A percentile compares a stretch with the other conserved stretches of the same genome.
Evolutionary conservation across 2,888 invertebrate species (phyloP).

Genomic region (Lycocerus yunnanus): DNA sequence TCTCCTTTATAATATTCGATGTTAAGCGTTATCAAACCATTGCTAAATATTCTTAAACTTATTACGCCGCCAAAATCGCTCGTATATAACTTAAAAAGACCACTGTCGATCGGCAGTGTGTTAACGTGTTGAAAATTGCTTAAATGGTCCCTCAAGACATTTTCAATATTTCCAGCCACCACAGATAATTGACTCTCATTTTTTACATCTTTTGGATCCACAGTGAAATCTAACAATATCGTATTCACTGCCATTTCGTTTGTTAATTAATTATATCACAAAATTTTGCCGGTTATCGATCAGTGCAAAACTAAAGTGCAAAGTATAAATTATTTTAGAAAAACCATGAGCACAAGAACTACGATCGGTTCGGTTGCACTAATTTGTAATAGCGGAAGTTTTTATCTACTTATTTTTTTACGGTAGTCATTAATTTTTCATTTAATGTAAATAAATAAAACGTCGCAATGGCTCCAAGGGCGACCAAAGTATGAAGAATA

Average conservation of each 20-base stretch:
- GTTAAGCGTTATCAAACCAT: constrained; percentile 79
- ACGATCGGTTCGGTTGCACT: neutral
- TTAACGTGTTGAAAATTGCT: constrained; percentile 71
- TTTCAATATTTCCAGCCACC: constrained; percentile 70
- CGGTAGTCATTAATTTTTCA: no score
- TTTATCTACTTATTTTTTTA: no score
- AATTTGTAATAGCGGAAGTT: neutral
- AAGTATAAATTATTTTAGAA: neutral
- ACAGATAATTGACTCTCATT: constrained; percentile 69
- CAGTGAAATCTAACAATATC: constrained; percentile 77
- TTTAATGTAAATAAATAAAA: no score
- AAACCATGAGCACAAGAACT: neutral
- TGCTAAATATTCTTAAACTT: constrained; percentile 72
- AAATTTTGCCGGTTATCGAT: neutral
- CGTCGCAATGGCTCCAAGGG: no score
- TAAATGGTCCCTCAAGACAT: constrained; percentile 72
- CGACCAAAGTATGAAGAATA: no score
- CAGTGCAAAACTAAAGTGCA: neutral
- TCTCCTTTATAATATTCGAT: constrained; percentile 82
- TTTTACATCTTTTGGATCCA: constrained; percentile 69
- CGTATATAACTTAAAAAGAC: constrained; percentile 70
- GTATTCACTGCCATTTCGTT: constrained; percentile 76
- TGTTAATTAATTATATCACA: neutral
- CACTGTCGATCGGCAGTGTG: constrained; percentile 71
- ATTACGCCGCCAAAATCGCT: constrained; percentile 73